A percentile compares a stretch with the other conserved stretches of the same genome.
Evolutionary conservation across 2,888 invertebrate species (phyloP).

Genomic region (Drosophila mayaguana): DNA sequence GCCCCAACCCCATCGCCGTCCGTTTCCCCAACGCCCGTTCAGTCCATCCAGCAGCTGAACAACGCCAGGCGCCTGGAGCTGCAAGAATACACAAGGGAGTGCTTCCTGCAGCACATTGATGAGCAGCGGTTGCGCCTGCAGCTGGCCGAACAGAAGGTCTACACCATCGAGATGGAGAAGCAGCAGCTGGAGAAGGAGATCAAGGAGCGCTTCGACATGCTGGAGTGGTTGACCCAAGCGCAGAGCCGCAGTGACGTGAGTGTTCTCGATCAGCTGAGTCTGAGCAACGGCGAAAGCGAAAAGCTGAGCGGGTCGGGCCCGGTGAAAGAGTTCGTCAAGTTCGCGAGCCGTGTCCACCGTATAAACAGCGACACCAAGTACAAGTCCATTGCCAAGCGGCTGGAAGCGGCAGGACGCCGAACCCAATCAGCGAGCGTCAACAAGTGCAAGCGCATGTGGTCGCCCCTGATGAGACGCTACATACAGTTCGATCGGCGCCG

Average conservation of each 20-base stretch:
- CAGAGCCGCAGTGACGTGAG: not conserved
- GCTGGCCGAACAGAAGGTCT: conserved; percentile 4
- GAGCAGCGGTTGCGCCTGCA: conserved; percentile 3
- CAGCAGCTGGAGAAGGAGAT: conserved; percentile 11
- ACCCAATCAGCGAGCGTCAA: no score
- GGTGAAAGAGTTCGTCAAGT: not conserved
- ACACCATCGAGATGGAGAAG: not conserved
- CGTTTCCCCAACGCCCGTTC: not conserved
- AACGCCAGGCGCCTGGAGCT: not conserved
- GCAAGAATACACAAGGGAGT: not conserved
- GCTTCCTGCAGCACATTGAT: conserved; percentile 11
- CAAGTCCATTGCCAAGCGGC: accelerated
- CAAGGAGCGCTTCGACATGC: conserved; percentile 1
- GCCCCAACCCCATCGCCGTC: not conserved
- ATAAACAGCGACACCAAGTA: not conserved
- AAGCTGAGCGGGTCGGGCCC: not conserved
- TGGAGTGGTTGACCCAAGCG: not conserved
- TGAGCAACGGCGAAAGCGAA: not conserved
- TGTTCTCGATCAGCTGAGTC: not conserved
- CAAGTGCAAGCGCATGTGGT: conserved; percentile 1
- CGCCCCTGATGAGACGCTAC: not conserved
- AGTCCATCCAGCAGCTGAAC: not conserved
- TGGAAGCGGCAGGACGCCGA: no score
- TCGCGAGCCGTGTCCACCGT: not conserved
- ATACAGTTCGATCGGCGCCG: not conserved